Evolutionary conservation across 2,113 vertebrate species (phyloP), one percentile per base, ranked within the genome.

Genomic region (Lophotis ruficrista): DNA sequence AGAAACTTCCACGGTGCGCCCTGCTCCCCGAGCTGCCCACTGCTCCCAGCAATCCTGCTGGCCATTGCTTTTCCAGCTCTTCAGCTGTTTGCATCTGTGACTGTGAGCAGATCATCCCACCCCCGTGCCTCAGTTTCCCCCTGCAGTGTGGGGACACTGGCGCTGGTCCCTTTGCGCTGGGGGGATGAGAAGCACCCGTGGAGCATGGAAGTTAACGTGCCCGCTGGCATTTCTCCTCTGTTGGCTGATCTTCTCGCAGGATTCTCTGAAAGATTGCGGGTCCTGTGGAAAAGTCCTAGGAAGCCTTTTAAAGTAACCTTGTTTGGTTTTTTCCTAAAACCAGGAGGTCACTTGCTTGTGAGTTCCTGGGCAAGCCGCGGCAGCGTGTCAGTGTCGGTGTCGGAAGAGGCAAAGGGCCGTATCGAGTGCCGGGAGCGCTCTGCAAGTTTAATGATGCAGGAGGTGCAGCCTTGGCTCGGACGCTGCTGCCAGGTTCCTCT

Each of bases 371-470:
- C 25, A 87, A 64, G 82, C 81, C 37, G 73, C 54, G 3, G 45
- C 47, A 35, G 43, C 88, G 3, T 1, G 14, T n/a, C 3, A 62
- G 80, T 75, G 11, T 7, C 8, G 14, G 58, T 3, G 1, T 62
- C 87, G 79, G 56, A 53, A 43, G 45, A 89, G 79, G 56, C 48
- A 43, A 48, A 50, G 48, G 60, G 11, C 21, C 0, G 14, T 96
- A 96, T 97, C 97, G 22, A 84, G 91, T 98, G 76, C 83, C 27
- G 1, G 50, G 80, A 64, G 48, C 23, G 22, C 87, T 68, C 91
- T 98, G 97, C 97, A 98, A 96, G 53, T 98, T 98, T 98, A 96
- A 98, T 98, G 97, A 97, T 76, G 71, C 83, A 77, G 65, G 38
- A 83, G 24, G 56, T 13, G 56, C 48, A 58, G 48, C 85, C n/a